Base-by-base conservation (phyloP, 2,888 invertebrate genomes). In the Cataglyphis rosenhaueri region DNA sequence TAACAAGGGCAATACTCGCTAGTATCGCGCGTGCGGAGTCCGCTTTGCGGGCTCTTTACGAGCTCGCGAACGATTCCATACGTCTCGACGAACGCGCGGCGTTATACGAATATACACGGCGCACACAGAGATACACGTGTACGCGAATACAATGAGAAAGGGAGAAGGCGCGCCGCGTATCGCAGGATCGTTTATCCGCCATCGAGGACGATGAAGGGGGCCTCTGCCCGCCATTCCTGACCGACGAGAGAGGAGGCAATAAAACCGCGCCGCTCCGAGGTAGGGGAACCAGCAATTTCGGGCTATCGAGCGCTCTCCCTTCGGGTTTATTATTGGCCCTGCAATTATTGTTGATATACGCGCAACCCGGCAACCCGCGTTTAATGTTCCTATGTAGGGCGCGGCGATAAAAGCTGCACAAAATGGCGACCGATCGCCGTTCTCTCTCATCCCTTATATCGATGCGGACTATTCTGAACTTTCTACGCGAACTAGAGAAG, bases 211-310 rank as follows among this genome's bases (percentile, higher is more conserved):
- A 86, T 84, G 82, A 78, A 84, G 86, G 85, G 87, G 78, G 66
- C 84, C n/a, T 52, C 52, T 86, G 91, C 90, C n/a, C 91, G 91
- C 91, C 92, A 92, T 92, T 91, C 88, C 84, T 87, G 86, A 55
- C 86, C 85, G 85, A 86, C 86, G 86, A 84, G 88, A 71, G 65
- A 82, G 85, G 85, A 87, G 86, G 87, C 86, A 91, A 88, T 91
- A 90, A 89, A 91, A 88, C 86, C 85, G 82, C 83, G 84, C 81
- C 73, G 75, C 83, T 38, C 52, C 21, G 81, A 82, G 87, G 94
- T 93, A 92, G 94, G 94, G 93, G 94, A 94, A 94, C 94, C 94
- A 79, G 93, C 93, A 94, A 94, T 94, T 94, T 94, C 92, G 94
- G 94, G 94, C 94, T 94, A 94, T 94, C 94, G 94, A 94, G 93